A percentile compares a stretch with the other conserved stretches of the same genome.
phyloP scores from a whole-genome alignment of 2,113 vertebrate species.

The Gopherus evgoodei region DNA sequence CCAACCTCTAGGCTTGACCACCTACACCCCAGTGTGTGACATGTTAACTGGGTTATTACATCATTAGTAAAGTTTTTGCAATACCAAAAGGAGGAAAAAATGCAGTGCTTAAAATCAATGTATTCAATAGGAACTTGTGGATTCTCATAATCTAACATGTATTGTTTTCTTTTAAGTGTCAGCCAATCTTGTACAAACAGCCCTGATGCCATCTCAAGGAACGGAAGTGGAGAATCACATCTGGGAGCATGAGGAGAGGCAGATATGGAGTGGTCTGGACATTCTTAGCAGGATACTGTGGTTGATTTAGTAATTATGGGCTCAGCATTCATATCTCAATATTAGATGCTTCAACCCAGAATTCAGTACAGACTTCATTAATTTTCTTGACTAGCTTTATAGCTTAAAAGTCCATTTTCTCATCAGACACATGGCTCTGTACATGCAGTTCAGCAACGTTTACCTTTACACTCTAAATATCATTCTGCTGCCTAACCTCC shows the following conservation, averaged over 20 bases:
- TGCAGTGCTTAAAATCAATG: neutral
- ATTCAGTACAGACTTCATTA: neutral
- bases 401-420: neutral
- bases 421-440: neutral
- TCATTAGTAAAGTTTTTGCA: neutral
- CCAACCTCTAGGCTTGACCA: neutral
- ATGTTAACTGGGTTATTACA: neutral
- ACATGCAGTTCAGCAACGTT: neutral
- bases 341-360: neutral
- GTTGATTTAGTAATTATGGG: neutral
- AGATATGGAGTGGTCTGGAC: neutral
- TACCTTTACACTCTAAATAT: neutral
- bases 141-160: neutral
- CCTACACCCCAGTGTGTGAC: neutral
- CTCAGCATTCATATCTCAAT: accelerated
- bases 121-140: neutral
- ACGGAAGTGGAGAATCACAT: neutral
- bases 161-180: neutral
- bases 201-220: neutral
- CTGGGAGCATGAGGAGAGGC: neutral
- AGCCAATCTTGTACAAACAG: neutral
- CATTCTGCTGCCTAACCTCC: accelerated
- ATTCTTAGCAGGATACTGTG: neutral
- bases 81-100: neutral
- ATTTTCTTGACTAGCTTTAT: neutral